These are phyloP conservation scores for Atherinomorus stipes DNA, from an alignment of 2,113 vertebrate genomes.

Conservation along the genomic window DNA sequence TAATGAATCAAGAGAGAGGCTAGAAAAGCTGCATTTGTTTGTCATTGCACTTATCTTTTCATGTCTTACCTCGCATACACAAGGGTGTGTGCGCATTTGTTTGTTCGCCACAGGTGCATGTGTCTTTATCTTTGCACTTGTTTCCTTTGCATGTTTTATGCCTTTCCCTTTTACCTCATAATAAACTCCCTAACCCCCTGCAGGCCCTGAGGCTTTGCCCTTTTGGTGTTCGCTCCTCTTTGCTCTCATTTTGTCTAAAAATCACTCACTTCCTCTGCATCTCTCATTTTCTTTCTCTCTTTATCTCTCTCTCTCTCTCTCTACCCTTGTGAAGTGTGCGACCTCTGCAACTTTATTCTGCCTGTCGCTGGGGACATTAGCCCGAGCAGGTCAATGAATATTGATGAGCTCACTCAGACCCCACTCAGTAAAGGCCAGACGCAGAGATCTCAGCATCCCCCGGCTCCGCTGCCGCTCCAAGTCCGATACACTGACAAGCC, in stretches of 20 bases:
- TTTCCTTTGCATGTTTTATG: conserved; percentile 63
- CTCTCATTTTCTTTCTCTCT: conserved; percentile 27
- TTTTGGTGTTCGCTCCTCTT: conserved; percentile 59
- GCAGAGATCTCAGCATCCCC: conserved; percentile 59
- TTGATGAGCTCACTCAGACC: conserved; percentile 76
- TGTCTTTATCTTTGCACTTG: conserved; percentile 48
- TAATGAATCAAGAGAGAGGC: conserved; percentile 27
- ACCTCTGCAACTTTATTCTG: conserved; percentile 79
- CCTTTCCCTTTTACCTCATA: conserved; percentile 59
- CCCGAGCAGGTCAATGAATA: conserved; percentile 76
- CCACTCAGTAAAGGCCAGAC: conserved; percentile 73
- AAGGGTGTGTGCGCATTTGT: conserved; percentile 20
- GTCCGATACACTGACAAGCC: conserved; percentile 56
- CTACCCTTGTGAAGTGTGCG: conserved; percentile 61
- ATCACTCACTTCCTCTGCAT: conserved; percentile 49
- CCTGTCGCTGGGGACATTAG: conserved; percentile 71
- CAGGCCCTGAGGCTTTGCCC: conserved; percentile 54
- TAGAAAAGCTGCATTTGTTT: conserved; percentile 41
- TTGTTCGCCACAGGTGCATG: conserved; percentile 34
- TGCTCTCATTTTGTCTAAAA: conserved; percentile 60
- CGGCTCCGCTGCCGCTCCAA: conserved; percentile 47
- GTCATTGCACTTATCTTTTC: conserved; percentile 45
- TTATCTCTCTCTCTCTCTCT: conserved; percentile 35
- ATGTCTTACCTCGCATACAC: conserved; percentile 45
- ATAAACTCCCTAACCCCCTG: conserved; percentile 56